phyloP scores from a whole-genome alignment of 2,797 vertebrate genomes.

The Coregonus sp. region DNA sequence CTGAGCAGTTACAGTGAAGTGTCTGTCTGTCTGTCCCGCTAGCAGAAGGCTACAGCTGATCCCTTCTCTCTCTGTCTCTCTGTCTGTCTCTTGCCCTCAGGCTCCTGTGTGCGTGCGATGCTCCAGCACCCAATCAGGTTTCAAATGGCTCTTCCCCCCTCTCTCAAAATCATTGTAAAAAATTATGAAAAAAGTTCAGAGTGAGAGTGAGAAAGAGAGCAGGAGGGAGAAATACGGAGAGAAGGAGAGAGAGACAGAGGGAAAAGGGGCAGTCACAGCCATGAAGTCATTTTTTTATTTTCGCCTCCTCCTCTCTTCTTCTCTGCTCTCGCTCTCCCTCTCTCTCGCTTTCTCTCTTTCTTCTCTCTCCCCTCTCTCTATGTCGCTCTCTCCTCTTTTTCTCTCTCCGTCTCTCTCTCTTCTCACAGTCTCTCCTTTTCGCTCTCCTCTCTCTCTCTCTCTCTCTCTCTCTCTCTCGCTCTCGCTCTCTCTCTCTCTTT shows the following conservation, averaged over 20 bases:
- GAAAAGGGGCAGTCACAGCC: slow-evolving; percentile 79
- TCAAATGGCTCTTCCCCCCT: slow-evolving; percentile 71
- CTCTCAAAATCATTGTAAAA: slow-evolving; percentile 71
- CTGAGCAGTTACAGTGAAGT: slow-evolving; percentile 6
- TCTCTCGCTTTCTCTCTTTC: slow-evolving; percentile 38
- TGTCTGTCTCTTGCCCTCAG: slow-evolving; percentile 47
- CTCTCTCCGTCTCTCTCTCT: slow-evolving; percentile 34
- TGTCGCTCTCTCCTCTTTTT: slow-evolving; percentile 15
- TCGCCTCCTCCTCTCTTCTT: slow-evolving; percentile 38
- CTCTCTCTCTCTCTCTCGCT: slow-evolving; percentile 56
- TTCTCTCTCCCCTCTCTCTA: slow-evolving; percentile 28
- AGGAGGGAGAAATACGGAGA: slow-evolving; percentile 24
- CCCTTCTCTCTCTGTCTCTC: slow-evolving; percentile 22
- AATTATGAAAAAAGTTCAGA: slow-evolving; percentile 54
- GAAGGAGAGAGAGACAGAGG: slow-evolving; percentile 40
- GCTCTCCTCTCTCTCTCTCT: slow-evolving; percentile 52
- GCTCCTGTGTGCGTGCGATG: slow-evolving; percentile 56
- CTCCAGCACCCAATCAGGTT: slow-evolving; percentile 74
- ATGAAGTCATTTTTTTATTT: slow-evolving; percentile 68
- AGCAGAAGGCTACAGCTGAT: neutral
- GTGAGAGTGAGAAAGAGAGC: slow-evolving; percentile 31
- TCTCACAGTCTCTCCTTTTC: slow-evolving; percentile 19
- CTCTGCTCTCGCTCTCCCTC: slow-evolving; percentile 25
- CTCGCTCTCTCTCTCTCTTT: slow-evolving; percentile 55
- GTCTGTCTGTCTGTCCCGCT: slow-evolving; percentile 14